Base-by-base conservation (phyloP, 30 jellyfish, hydroid and myxozoan genomes). In the Aurelia coerulea region DNA sequence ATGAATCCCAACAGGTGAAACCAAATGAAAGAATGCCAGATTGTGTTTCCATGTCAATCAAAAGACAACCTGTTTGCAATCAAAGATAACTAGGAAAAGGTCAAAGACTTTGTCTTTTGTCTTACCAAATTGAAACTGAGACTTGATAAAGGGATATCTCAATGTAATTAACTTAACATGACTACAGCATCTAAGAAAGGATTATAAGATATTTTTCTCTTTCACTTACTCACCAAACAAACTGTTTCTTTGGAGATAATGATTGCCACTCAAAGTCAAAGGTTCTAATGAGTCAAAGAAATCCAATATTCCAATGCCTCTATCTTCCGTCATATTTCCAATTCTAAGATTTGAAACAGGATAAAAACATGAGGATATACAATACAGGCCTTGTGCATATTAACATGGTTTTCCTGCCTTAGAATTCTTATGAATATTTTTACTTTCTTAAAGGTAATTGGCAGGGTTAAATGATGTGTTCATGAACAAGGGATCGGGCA, bases 271-370 rank as follows among this genome's bases (percentile, higher is more conserved):
- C 31, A 52, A 14, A 52, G 83, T 67, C 18, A 80, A 56, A 7
- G 79, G 83, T 11, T 80, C 90, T 33, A 80, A 70, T 15, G 83
- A 53, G 13, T 80, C 90, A 66, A 80, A 69, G n/a, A 80, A 80
- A 67, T 80, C 90, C 65, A 39, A 62, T 29, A 80, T 56, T n/a
- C 75, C 75, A 35, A 41, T 69, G 60, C 54, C 50, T 35, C 69
- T 80, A 60, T 60, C 58, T 4, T 53, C 60, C 0, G 69, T 65
- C 32, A 80, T 29, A 5, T 34, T 35, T 15, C 11, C 35, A 83
- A 80, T 80, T 42, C 90, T 80, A 39, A 3, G 51, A 39, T 39
- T 39, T 3, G 6, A 37, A 39, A 39, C 51, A 39, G 8, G 50
- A 2, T 50, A 12, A 4, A 34, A 67, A 3, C 19, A 16, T 17